Conservation (phyloP, 2,797 vertebrate genomes). For the Oryzias dopingdopingensis region DNA sequence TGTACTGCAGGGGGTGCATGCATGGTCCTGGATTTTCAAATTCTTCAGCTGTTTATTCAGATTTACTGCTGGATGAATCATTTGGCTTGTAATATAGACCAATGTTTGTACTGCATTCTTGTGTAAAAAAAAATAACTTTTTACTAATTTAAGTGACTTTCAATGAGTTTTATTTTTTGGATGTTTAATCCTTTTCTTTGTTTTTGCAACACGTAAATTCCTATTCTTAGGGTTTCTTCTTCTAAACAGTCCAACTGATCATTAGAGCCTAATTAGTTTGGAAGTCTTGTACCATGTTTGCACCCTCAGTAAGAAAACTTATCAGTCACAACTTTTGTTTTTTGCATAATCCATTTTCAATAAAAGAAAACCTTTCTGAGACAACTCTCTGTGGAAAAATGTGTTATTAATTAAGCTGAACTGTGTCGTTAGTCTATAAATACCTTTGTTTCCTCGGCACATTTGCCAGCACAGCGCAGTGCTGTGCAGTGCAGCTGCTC, state of each 20-base stretch:
- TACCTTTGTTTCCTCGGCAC: constrained; percentile 30
- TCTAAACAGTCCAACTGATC: constrained; percentile 32
- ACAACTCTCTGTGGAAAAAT: constrained; percentile 41
- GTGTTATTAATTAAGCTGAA: constrained; percentile 59
- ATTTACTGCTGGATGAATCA: too few relatives aligned
- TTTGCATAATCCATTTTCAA: constrained; percentile 65
- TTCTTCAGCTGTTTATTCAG: too few relatives aligned
- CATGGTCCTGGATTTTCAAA: constrained; percentile 15
- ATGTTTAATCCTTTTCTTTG: background rate
- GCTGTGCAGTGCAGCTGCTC: constrained; percentile 20
- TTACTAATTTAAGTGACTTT: too few relatives aligned
- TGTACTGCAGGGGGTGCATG: constrained; percentile 19
- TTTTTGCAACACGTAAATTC: too few relatives aligned
- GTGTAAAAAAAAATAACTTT: too few relatives aligned
- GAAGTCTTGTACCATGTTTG: constrained; percentile 50
- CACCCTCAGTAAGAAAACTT: constrained; percentile 42
- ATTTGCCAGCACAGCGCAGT: constrained; percentile 10
- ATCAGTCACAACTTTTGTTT: constrained; percentile 54
- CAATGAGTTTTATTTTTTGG: too few relatives aligned
- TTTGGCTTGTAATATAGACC: too few relatives aligned
- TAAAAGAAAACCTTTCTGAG: constrained; percentile 45
- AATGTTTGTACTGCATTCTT: too few relatives aligned
- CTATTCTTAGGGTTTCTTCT: too few relatives aligned
- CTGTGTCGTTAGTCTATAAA: constrained; percentile 50
- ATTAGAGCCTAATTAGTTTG: constrained; percentile 51